Base-by-base conservation (phyloP, 2,888 invertebrate species). In the Yponomeuta evonymella region DNA sequence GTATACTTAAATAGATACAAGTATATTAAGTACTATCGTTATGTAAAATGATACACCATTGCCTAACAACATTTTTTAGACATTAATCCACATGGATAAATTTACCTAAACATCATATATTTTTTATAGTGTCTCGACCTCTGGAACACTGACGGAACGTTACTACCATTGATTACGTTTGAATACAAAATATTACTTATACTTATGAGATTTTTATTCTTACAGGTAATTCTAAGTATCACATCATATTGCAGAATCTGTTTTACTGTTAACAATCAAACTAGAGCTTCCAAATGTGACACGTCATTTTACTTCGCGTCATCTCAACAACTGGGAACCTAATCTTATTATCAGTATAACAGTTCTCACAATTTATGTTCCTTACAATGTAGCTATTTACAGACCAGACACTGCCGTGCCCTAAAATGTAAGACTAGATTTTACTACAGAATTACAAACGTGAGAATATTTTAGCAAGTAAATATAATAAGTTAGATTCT, bases 381-480 rank as follows among this genome's bases (percentile, higher is more conserved):
- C 84, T 83, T 86, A 87, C 78, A 84, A 81, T 51, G 23, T 51
- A 68, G 82, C 82, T 90, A 91, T 89, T 77, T 89, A 91, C 89
- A 91, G 83, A 81, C 83, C 85, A 88, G 86, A 87, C 85, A 82
- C 81, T 83, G 83, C 83, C 82, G 83, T 84, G 87, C 86, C 90
- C 89, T 90, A 90, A 77, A 80, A 88, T 83, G 83, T 90, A 91
- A 89, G 91, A 92, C 91, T 92, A 92, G 91, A 92, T 85, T 91
- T 90, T 90, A 90, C 91, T 89, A 89, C 85, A 82, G 82, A 86
- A 83, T 85, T 82, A 85, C 78, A 86, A 82, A 85, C 79, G 83
- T 85, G 85, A 87, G 79, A 83, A 77, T 81, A 76, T 73, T 43
- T 43, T 43, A 43, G 43, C 8, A 43, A 74, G 10, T 33, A 51